Evolutionary conservation across 2,113 vertebrate species (phyloP), one percentile per base, ranked within the genome.

Genomic region (Strix uralensis): DNA sequence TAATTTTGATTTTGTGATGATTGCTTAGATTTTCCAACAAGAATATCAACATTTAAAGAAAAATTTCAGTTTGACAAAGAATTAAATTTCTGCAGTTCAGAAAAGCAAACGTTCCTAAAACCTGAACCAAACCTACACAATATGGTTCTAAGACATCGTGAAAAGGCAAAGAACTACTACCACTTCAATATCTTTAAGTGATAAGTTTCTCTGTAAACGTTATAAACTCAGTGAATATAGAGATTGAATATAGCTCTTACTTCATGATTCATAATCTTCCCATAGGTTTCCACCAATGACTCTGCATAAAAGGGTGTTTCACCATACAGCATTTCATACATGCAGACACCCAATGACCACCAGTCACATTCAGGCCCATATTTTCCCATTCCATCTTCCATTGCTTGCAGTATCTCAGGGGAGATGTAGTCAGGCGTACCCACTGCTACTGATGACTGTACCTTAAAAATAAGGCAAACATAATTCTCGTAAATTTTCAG

Each of bases 231-330:
- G 44, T 52, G 55, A 58, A 71, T 42, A 88, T 1, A 27, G 19
- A 58, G 22, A 82, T 47, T 67, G 36, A 91, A 75, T 10, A 61
- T 20, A 94, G 9, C 1, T 46, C 98, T 97, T 93, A 99, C 99
- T 97, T 99, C 98, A 11, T 99, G 99, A 98, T 99, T 99, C 99
- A 99, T 99, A 97, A 99, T 99, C 98, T 99, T 99, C 15, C 99
- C 99, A 8, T 99, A 99, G 18, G 99, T 99, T 94, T 99, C 99
- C 96, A 99, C 99, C 29, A 99, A 97, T 0, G 99, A 99, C 96
- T 99, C 99, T 0, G 99, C 99, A 5, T 99, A 99, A 94, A 99
- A 99, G 1, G 99, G 99, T 2, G 99, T 99, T 94, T 99, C 99
- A 14, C 99, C 99, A 8, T 99, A 99, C 0, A 99, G 98, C 99